A percentile compares a stretch with the other conserved stretches of the same genome.
Evolutionary conservation across 1,140 invertebrate genomes (phyloP).

Genomic region (Yoshiicerus persimilis): DNA sequence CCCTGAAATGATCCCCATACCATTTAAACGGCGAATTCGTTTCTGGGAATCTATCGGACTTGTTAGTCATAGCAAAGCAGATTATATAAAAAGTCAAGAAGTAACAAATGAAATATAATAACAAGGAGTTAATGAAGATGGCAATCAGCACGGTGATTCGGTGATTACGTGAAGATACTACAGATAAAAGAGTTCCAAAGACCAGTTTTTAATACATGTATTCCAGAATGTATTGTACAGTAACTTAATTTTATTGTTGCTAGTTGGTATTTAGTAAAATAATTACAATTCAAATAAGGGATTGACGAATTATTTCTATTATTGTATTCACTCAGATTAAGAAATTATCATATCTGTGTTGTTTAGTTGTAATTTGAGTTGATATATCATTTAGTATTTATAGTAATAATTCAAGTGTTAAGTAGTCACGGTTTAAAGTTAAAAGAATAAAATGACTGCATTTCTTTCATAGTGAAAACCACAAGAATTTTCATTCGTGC

Average conservation of each 20-base stretch:
- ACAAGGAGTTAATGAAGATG: too few species aligned
- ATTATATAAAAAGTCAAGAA: background rate
- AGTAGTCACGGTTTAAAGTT: background rate
- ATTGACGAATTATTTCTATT: too few species aligned
- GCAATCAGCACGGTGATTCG: too few species aligned
- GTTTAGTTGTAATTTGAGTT: background rate
- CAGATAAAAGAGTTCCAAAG: too few species aligned
- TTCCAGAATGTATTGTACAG: too few species aligned
- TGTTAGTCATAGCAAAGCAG: background rate
- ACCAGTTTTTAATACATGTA: too few species aligned
- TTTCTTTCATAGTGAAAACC: background rate
- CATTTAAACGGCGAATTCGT: conserved; percentile 31
- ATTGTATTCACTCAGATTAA: too few species aligned
- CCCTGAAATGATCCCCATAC: conserved; percentile 32
- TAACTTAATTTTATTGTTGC: too few species aligned
- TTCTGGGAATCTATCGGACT: conserved; percentile 39
- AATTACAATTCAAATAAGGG: too few species aligned
- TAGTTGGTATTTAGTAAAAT: too few species aligned
- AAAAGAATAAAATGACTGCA: background rate
- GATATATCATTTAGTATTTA: background rate
- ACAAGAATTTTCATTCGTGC: too few species aligned
- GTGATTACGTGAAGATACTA: too few species aligned
- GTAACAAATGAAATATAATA: background rate
- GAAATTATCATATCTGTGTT: background rate
- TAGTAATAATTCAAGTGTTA: background rate